A percentile compares a stretch with the other conserved stretches of the same genome.
These are phyloP conservation scores for Epistrophella euchroma DNA, from an alignment of 2,888 invertebrate genomes.

Conservation along the genomic window DNA sequence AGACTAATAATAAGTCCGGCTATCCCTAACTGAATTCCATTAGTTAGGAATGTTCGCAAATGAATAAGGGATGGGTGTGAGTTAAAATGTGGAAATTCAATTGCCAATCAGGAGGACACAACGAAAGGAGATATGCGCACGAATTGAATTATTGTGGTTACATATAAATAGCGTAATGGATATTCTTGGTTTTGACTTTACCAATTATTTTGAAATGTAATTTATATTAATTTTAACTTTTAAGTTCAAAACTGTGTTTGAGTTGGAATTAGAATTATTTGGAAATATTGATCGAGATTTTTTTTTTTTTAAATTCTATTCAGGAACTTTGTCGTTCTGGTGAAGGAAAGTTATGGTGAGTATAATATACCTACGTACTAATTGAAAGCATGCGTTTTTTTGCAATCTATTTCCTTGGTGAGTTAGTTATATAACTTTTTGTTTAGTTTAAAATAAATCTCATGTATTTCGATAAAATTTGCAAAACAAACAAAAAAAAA, in stretches of 20 bases:
- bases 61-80: not conserved
- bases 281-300: not conserved
- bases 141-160: slow-evolving; percentile 1
- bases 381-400: too few relatives aligned
- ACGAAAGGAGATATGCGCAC: not conserved
- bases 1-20: slow-evolving; percentile 16
- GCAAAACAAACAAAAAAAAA: too few relatives aligned
- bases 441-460: too few relatives aligned
- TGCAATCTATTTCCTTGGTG: too few relatives aligned
- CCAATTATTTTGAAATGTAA: slow-evolving; percentile 17
- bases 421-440: too few relatives aligned
- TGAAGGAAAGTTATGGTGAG: too few relatives aligned
- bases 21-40: slow-evolving; percentile 19
- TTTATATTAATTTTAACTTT: slow-evolving; percentile 25
- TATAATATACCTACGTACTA: too few relatives aligned
- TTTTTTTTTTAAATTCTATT: not conserved
- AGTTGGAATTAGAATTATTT: not conserved
- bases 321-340: too few relatives aligned
- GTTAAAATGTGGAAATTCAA: not conserved
- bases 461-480: too few relatives aligned
- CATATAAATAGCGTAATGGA: not conserved
- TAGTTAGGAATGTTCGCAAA: slow-evolving; percentile 17
- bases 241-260: not conserved
- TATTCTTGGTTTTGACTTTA: slow-evolving; percentile 2
- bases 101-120: not conserved